Evolutionary conservation across 2,888 invertebrate species (phyloP), one percentile per base, ranked within the genome.

Genomic region (Pilophorus perplexus): DNA sequence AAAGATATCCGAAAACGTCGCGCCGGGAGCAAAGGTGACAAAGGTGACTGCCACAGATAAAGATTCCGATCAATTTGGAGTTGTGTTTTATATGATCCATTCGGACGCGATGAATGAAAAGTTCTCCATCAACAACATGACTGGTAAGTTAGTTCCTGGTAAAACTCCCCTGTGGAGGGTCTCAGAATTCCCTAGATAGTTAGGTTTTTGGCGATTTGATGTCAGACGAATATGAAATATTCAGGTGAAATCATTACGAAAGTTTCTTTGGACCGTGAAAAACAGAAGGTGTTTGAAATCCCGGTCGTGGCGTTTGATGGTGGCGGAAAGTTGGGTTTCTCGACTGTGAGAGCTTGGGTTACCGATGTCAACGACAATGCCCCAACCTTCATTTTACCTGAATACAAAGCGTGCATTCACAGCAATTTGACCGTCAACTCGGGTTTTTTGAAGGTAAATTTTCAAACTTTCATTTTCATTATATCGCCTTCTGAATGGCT

Each of bases 221-320:
- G 37, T 37, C 12, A 33, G 33, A 8, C 14, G 37, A 37, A 37
- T 37, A 8, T 33, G 10, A 33, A 33, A 33, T 33, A 6, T 55
- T 40, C 72, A 79, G 94, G 93, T 40, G 84, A 86, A 8, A 82
- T 96, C 55, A 81, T 82, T 57, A 84, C 95, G 14, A 84, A 87
- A 42, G 89, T 90, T 64, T 84, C 85, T 69, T 80, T 96, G 57
- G 95, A 97, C 79, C 93, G 86, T 77, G 96, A 96, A 79, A 83
- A 88, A 70, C 87, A 90, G 0, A 85, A 85, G 70, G 88, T 89
- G 74, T 95, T 93, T 77, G 86, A 89, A 73, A 80, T 96, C 62
- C 93, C 93, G 0, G 87, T 94, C 69, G 89, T 93, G 78, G 95
- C 95, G 2, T 83, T 90, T 20, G 96, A 96, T 77, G 90, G 90